A percentile compares a stretch with the other conserved stretches of the same genome.
These are phyloP conservation scores for Callosobruchus maculatus DNA, from an alignment of 2,888 invertebrate species.

Conservation along the genomic window DNA sequence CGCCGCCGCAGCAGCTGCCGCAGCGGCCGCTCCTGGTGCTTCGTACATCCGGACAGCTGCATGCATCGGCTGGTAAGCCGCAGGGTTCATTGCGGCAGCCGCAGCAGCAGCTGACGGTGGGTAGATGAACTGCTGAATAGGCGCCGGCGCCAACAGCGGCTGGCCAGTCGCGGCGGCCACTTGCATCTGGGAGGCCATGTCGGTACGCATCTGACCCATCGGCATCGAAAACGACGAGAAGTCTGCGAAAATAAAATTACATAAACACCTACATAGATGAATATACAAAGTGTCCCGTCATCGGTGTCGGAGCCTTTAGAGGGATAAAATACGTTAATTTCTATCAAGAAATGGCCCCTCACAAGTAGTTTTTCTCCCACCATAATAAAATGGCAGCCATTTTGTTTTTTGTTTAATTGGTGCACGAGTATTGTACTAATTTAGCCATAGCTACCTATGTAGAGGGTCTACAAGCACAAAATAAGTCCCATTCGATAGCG, in stretches of 20 bases:
- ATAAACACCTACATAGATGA: no score
- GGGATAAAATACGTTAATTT: no score
- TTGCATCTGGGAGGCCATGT: slow-evolving; percentile 72
- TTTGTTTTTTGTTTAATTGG: no score
- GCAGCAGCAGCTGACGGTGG: slow-evolving; percentile 30
- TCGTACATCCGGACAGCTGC: slow-evolving; percentile 61
- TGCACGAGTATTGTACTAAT: no score
- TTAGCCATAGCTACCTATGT: no score
- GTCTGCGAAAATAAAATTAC: background rate
- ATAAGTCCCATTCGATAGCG: no score
- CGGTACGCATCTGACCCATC: slow-evolving; percentile 51
- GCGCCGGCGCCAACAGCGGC: slow-evolving; percentile 77
- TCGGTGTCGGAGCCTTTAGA: no score
- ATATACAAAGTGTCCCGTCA: no score
- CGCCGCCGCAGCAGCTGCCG: slow-evolving; percentile 9
- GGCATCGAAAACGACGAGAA: slow-evolving; percentile 45
- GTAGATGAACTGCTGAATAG: slow-evolving; percentile 60
- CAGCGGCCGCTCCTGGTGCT: slow-evolving; percentile 45
- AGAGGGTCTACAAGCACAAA: no score
- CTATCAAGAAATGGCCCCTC: no score
- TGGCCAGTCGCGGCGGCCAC: slow-evolving; percentile 80
- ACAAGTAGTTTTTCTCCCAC: no score
- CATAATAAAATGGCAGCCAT: no score
- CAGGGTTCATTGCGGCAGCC: slow-evolving; percentile 23
- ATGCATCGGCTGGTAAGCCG: slow-evolving; percentile 44